These are phyloP conservation scores for Argentina silus DNA, from an alignment of 2,797 vertebrate genomes.

Conservation along the genomic window DNA sequence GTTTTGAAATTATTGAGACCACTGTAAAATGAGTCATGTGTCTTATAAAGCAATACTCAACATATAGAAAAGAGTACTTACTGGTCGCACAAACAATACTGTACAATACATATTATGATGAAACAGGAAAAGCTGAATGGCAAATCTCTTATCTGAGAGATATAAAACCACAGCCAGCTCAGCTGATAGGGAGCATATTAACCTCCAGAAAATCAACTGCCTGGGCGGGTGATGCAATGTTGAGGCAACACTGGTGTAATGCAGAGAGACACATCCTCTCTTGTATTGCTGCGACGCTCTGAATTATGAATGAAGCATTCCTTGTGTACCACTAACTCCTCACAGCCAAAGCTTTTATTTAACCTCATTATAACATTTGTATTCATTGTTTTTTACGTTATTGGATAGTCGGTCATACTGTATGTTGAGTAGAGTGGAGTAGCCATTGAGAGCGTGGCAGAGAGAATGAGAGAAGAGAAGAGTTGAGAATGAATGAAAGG, in stretches of 20 bases:
- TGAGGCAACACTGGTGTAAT: conserved; percentile 75
- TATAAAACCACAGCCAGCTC: conserved; percentile 71
- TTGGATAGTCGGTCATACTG: conserved; percentile 25
- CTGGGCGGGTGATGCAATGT: conserved; percentile 76
- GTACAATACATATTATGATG: background rate
- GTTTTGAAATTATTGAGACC: too few species aligned
- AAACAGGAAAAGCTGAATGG: conserved; percentile 57
- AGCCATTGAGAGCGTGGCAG: background rate
- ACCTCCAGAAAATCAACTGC: conserved; percentile 68
- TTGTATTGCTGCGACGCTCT: conserved; percentile 73
- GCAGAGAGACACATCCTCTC: conserved; percentile 76
- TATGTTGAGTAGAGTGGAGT: background rate
- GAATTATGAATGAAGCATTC: conserved; percentile 77
- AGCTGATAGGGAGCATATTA: conserved; percentile 73
- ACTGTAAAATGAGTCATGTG: too few species aligned
- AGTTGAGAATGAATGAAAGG: background rate
- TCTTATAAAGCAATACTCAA: background rate
- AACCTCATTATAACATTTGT: conserved; percentile 54
- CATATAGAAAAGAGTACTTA: background rate
- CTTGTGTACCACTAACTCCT: conserved; percentile 55
- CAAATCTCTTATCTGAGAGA: conserved; percentile 71
- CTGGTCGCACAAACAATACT: background rate
- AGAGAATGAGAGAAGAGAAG: background rate
- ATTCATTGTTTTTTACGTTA: conserved; percentile 54
- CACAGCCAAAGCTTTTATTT: conserved; percentile 49